phyloP scores from a whole-genome alignment of 2,113 vertebrate species.

The Vombatus ursinus region DNA sequence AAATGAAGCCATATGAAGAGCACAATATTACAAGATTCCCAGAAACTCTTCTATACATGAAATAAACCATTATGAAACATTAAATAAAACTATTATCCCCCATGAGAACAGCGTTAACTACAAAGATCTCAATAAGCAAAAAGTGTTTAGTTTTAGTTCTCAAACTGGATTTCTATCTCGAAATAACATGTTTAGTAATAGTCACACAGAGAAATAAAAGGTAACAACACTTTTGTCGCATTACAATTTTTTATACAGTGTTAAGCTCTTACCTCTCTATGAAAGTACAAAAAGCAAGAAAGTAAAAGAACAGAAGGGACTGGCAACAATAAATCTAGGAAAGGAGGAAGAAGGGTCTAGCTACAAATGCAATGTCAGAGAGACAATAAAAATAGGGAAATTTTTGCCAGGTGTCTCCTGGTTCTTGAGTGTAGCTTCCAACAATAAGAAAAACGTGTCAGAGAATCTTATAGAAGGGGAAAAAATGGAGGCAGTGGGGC shows the following conservation, averaged over 20 bases:
- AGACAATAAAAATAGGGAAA: not conserved
- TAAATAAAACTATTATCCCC: constrained; percentile 7
- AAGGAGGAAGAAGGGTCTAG: constrained; percentile 22
- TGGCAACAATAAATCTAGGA: not conserved
- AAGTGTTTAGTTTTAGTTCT: constrained; percentile 27
- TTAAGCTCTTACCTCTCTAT: not conserved
- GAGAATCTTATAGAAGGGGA: not conserved
- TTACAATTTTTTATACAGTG: not conserved
- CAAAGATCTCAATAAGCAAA: constrained; percentile 33
- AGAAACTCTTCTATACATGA: not conserved
- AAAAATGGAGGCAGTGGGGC: not conserved
- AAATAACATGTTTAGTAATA: not conserved
- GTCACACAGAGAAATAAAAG: not conserved
- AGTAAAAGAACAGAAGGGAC: constrained; percentile 25
- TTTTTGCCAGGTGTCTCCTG: not conserved
- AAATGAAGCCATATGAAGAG: not conserved
- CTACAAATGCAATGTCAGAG: constrained; percentile 16
- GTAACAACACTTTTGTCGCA: constrained; percentile 18
- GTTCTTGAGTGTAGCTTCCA: not conserved
- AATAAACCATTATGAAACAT: constrained; percentile 29
- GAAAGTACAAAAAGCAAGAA: constrained; percentile 19
- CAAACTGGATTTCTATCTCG: constrained; percentile 6
- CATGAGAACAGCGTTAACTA: constrained; percentile 19
- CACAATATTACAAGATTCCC: not conserved
- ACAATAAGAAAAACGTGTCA: constrained; percentile 21